Evolutionary conservation across 1,140 invertebrate species (phyloP).

Genomic region (Zaprionus nigranus): DNA sequence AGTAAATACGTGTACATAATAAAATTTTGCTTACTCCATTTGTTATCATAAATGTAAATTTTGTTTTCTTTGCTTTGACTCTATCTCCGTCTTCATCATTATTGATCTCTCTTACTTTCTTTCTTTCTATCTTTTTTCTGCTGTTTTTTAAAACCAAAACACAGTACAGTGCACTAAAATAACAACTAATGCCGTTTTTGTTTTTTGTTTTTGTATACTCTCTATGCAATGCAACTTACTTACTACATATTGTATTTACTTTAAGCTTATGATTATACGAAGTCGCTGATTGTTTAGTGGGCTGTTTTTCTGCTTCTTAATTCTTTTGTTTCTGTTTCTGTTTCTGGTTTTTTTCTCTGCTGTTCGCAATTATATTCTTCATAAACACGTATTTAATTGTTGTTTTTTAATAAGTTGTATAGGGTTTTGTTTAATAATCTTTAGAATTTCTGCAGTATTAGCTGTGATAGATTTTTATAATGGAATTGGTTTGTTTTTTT

Average conservation of each 20-base stretch:
- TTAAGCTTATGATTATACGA: constrained; percentile 78
- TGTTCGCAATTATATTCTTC: constrained; percentile 58
- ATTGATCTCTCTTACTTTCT: not conserved
- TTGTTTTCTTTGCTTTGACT: constrained; percentile 57
- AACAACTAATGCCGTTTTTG: constrained; percentile 56
- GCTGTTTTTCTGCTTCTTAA: constrained; percentile 44
- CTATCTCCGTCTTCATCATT: constrained; percentile 4
- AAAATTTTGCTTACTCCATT: constrained; percentile 72
- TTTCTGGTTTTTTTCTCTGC: constrained; percentile 30
- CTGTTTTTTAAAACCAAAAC: constrained; percentile 81
- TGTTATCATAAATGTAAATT: constrained; percentile 41
- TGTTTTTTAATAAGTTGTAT: constrained; percentile 43
- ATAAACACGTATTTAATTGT: constrained; percentile 46
- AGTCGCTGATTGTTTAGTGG: constrained; percentile 81
- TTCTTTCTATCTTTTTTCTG: constrained; percentile 19
- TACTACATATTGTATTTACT: constrained; percentile 71
- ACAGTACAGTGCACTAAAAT: constrained; percentile 77
- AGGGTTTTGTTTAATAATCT: constrained; percentile 27
- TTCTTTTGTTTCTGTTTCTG: constrained; percentile 36
- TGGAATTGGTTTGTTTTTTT: constrained; percentile 29
- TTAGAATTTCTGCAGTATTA: constrained; percentile 33
- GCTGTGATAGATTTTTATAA: constrained; percentile 36
- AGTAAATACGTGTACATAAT: constrained; percentile 79
- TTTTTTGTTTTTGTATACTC: constrained; percentile 28
- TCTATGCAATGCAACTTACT: constrained; percentile 66